Base-by-base conservation (phyloP, 2,888 invertebrate species). In the Nephrotoma appendiculata region DNA sequence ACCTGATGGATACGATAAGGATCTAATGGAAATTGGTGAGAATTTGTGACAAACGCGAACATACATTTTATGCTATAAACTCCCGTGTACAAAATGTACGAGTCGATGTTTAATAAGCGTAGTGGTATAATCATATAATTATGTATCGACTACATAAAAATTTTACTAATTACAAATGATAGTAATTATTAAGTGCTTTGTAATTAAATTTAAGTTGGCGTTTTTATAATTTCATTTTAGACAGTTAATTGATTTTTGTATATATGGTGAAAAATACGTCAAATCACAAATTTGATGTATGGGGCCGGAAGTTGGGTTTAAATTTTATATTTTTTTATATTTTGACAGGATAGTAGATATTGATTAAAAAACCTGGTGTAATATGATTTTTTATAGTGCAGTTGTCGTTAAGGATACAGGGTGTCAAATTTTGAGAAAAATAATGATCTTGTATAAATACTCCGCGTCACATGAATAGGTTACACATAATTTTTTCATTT, bases 21-120 rank as follows among this genome's bases (percentile, higher is more conserved):
- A 85, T 85, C 19, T 85, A 9, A 43, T 85, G 44, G 44, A 85
- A 44, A 85, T 44, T 85, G 85, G 85, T 85, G 85, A 85, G 85
- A 85, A 85, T 43, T 84, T 71, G 71, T 71, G 31, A 71, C 71
- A 71, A 4, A 44, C 11, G 44, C 11, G 31, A 19, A 71, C 7
- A 71, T 9, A 71, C 31, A 71, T 15, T 57, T 57, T 12, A 12
- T 48, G 9, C 48, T 31, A n/a, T n/a, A 31, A 48, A 48, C 9
- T 48, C 71, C 9, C 31, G 12, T 71, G 4, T 31, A 31, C 71
- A 31, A 31, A 57, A 57, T 2, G 9, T 48, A 31, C 31, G 31
- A 31, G 31, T 31, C 31, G 31, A 12, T 71, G 9, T 71, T 71
- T 2, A 15, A 57, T 15, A 15, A 15, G 52, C 52, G 5, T 6